Evolutionary conservation across 2,888 invertebrate species (phyloP), one percentile per base, ranked within the genome.

Genomic region (Caenorhabditis plicata): DNA sequence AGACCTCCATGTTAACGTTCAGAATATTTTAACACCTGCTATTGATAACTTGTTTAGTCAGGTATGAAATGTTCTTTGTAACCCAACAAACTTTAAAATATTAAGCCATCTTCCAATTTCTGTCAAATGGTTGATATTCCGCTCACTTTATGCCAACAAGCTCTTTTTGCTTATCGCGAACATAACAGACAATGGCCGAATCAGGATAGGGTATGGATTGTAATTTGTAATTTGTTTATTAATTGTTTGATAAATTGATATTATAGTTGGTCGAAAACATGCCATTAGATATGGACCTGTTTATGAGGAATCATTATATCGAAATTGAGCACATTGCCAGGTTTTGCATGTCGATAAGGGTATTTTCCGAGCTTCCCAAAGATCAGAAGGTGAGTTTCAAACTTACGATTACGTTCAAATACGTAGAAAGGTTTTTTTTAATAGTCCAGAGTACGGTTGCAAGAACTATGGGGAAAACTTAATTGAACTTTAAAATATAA

Each of bases 241-340:
- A 5, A 35, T 2, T 25, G 23, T 29, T 7, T 13, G 7, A 39
- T 23, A 27, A 32, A 20, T 22, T 33, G 4, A 23, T 8, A 19
- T 55, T 61, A 17, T 39, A 63, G 63, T 23, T 53, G 41, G 39
- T 47, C 23, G 57, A 58, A 27, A 54, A 53, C 25, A 42, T 43
- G 19, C 56, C 50, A 4, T 42, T 67, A 3, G 67, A 67, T 23
- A 62, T 67, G 56, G 60, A 61, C 31, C 33, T 45, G 13, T 64
- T 61, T 41, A 57, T 67, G 61, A 46, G 56, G 25, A 58, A 57
- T 32, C 57, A 67, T 25, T 64, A 64, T 33, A 54, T 62, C 29
- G 68, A 68, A 55, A 54, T 68, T 13, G 64, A 61, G 41, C 50
- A 64, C 33, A 57, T 68, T 17, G 68, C 68, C 0, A 29, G 60